Percentiles rank a stretch among this genome's conserved stretches.
These are phyloP conservation scores for Amblyjoppa proteus DNA, from an alignment of 2,888 invertebrate species.

Conservation along the genomic window DNA sequence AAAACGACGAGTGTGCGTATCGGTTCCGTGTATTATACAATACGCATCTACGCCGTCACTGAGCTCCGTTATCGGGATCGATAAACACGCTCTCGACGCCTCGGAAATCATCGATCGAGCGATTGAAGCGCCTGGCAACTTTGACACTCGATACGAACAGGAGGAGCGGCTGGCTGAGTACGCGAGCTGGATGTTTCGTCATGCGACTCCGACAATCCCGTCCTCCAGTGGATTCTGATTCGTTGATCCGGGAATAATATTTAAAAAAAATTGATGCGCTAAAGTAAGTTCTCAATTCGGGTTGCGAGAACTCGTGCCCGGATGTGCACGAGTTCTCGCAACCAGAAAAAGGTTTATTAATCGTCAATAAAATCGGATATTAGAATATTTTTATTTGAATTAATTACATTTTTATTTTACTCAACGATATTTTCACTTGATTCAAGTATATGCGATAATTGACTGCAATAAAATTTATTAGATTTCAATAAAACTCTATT, in stretches of 20 bases:
- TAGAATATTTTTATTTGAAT: no score
- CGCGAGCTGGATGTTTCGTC: no score
- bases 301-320: not conserved
- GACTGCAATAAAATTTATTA: no score
- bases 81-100: slow-evolving; percentile 49
- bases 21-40: slow-evolving; percentile 14
- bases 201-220: no score
- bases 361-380: no score
- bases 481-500: no score
- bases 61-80: slow-evolving; percentile 51
- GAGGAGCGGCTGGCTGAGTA: not conserved
- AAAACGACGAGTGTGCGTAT: slow-evolving; percentile 17
- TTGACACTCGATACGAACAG: slow-evolving; percentile 22
- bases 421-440: no score
- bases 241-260: not conserved
- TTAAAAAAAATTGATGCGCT: not conserved
- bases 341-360: no score
- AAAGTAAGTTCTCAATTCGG: not conserved
- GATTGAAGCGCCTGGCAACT: slow-evolving; percentile 38
- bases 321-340: not conserved
- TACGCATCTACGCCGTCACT: slow-evolving; percentile 20
- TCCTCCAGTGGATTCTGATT: not conserved
- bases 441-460: no score
- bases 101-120: slow-evolving; percentile 51
- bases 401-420: no score